These are phyloP conservation scores for Hermaeophaga mercurialis DNA, from an alignment of 2,888 invertebrate genomes.

Conservation along the genomic window DNA sequence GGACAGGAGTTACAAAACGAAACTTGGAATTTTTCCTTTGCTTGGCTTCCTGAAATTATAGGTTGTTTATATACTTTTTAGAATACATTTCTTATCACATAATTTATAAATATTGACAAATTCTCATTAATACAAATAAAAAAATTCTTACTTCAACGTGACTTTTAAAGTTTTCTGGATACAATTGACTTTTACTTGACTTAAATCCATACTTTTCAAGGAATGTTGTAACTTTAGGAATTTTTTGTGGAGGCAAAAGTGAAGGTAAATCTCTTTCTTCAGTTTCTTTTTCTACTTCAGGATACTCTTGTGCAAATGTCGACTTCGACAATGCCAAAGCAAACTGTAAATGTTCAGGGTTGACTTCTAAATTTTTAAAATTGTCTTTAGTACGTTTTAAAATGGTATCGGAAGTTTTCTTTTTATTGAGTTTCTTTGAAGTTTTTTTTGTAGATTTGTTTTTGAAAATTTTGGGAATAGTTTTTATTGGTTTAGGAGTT, in stretches of 20 bases:
- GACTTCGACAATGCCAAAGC: constrained; percentile 72
- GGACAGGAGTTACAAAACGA: constrained; percentile 51
- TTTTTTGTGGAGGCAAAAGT: constrained; percentile 34
- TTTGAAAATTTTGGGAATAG: constrained; percentile 33
- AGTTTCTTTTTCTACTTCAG: constrained; percentile 23
- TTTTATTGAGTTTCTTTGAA: constrained; percentile 23
- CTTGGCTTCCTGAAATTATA: constrained; percentile 39
- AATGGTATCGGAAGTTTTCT: constrained; percentile 50
- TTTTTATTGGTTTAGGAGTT: constrained; percentile 41
- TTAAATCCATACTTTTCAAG: constrained; percentile 69
- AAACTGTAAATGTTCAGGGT: constrained; percentile 69
- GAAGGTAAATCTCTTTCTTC: constrained; percentile 28
- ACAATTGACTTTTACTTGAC: constrained; percentile 36
- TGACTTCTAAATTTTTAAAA: constrained; percentile 62
- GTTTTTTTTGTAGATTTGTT: constrained; percentile 34
- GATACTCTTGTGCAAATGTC: constrained; percentile 45
- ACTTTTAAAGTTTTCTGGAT: constrained; percentile 17
- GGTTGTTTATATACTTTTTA: too few relatives aligned
- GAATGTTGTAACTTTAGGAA: constrained; percentile 58
- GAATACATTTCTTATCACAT: too few relatives aligned
- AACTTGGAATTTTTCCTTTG: constrained; percentile 48
- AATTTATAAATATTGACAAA: constrained; percentile 8
- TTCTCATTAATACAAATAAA: background rate
- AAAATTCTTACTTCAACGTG: constrained; percentile 27
- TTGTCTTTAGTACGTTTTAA: constrained; percentile 58